Percentiles rank a stretch among this genome's conserved stretches.
These are phyloP conservation scores for Neolamprologus cancellatus DNA, from an alignment of 2,113 vertebrate genomes.

Conservation along the genomic window DNA sequence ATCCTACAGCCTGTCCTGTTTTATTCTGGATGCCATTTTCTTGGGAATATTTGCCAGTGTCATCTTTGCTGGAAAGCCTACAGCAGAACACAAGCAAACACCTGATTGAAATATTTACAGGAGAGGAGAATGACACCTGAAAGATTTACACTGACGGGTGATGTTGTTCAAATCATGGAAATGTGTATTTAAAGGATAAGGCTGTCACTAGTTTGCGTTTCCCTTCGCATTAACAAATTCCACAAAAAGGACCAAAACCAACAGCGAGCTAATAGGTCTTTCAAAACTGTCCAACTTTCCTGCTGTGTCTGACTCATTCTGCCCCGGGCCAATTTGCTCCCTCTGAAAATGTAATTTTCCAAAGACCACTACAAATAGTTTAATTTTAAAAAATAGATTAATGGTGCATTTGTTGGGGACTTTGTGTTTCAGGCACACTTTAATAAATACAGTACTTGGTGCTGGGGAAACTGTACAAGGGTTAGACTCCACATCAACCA, in stretches of 20 bases:
- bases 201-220: neutral
- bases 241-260: neutral
- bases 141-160: neutral
- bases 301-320: neutral
- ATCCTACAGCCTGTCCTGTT: slow-evolving; percentile 32
- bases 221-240: neutral
- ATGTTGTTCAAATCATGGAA: neutral
- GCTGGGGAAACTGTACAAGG: neutral
- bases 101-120: neutral
- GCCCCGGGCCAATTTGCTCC: neutral
- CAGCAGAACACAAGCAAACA: neutral
- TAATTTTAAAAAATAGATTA: neutral
- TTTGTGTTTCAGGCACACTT: neutral
- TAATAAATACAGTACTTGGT: neutral
- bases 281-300: neutral
- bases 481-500: neutral
- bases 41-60: slow-evolving; percentile 11
- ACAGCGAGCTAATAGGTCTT: neutral
- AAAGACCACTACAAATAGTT: neutral
- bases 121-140: neutral
- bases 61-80: neutral
- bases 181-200: neutral
- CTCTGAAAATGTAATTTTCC: neutral
- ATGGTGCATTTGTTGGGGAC: neutral
- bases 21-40: slow-evolving; percentile 10